Evolutionary conservation across 2,888 invertebrate genomes (phyloP), one percentile per base, ranked within the genome.

Genomic region (Drosophila subsilvestris): DNA sequence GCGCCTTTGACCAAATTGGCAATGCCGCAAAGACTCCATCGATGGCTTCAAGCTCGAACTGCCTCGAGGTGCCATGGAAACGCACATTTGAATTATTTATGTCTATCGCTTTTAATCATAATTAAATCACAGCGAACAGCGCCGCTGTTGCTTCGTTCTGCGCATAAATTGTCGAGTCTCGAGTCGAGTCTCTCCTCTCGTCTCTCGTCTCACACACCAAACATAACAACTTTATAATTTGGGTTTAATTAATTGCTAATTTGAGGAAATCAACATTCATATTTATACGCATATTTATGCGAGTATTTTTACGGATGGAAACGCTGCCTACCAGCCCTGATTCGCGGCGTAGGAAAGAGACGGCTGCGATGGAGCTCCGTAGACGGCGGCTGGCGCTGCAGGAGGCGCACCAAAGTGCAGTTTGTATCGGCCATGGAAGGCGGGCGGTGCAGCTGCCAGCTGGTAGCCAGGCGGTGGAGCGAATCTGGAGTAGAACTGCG

Each of bases 241-340:
- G 59, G 58, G 60, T 70, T 78, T 80, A 85, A 89, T 85, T 82
- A 81, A 85, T 87, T 81, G 75, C 71, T 78, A 67, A 68, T 80
- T 77, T 63, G 61, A 54, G 73, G 63, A 57, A 47, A 83, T 83
- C 80, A 76, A 70, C 85, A 86, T 84, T 76, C 71, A 75, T 80
- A 61, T 74, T 71, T 76, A 68, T 63, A 27, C 12, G 25, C 45
- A 50, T 54, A 44, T 48, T 49, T 37, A 37, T 37, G 14, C 14
- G 18, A 22, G n/a, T 50, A 10, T n/a, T 42, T 22, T n/a, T 53
- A 7, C 32, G 37, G 32, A 20, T 42, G 37, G 10, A 9, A 58
- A 3, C 17, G 8, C 12, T 3, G 27, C 44, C 44, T 43, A 85
- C 84, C 89, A 85, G 58, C 56, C 67, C 48, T 53, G 66, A 14